Percentiles rank a stretch among this genome's conserved stretches.
These are phyloP conservation scores for Lutjanus campechanus DNA, from an alignment of 2,797 vertebrate species.

Conservation along the genomic window DNA sequence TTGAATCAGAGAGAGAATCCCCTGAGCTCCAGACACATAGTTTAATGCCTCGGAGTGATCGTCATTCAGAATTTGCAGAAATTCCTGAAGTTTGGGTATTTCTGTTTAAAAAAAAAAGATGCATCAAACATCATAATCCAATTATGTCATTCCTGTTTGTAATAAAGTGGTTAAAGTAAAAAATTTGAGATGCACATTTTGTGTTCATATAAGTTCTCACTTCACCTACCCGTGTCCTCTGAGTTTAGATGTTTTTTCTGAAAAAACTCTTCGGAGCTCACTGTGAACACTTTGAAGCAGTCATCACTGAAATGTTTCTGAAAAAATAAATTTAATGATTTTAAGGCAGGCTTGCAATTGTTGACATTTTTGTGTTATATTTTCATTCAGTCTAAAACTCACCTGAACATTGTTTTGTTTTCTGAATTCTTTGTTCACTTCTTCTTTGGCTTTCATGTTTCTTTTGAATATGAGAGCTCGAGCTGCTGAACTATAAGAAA, in stretches of 20 bases:
- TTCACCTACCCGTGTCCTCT: conserved; percentile 53
- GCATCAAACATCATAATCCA: not conserved
- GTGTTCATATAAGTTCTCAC: not conserved
- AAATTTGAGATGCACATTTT: not conserved
- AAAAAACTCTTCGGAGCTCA: conserved; percentile 56
- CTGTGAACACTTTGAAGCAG: conserved; percentile 63
- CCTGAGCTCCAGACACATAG: conserved; percentile 62
- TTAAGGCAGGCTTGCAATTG: not conserved
- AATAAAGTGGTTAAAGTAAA: not conserved
- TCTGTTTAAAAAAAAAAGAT: conserved; percentile 39
- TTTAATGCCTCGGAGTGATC: conserved; percentile 41
- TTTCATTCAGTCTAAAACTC: not conserved
- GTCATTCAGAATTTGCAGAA: conserved; percentile 52
- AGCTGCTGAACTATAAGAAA: conserved; percentile 7
- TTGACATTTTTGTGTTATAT: rapidly evolving
- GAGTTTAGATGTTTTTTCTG: rapidly evolving
- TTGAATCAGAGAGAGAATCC: conserved; percentile 69
- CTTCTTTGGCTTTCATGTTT: conserved; percentile 18
- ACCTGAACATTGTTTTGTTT: conserved; percentile 31
- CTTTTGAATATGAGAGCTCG: no score
- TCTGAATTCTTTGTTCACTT: conserved; percentile 17
- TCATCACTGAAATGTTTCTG: conserved; percentile 66
- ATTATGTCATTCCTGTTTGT: not conserved
- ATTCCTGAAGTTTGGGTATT: conserved; percentile 53
- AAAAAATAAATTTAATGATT: not conserved